These are phyloP conservation scores for Heliothis peltigera DNA, from an alignment of 2,888 invertebrate genomes.

Conservation along the genomic window DNA sequence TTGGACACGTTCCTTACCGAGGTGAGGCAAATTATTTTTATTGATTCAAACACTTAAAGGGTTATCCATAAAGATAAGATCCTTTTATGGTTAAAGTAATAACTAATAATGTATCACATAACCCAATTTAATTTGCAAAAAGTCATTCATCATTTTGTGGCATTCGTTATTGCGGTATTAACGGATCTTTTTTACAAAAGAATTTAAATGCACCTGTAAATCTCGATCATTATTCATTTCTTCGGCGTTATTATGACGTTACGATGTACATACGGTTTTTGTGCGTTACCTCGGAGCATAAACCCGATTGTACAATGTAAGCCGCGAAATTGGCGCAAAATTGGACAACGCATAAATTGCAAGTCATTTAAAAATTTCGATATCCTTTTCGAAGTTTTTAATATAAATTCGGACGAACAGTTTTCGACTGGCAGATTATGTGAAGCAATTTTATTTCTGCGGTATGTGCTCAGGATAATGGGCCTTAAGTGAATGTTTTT, in stretches of 20 bases:
- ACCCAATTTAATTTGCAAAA: slow-evolving; percentile 66
- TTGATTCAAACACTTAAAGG: slow-evolving; percentile 33
- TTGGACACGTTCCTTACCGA: slow-evolving; percentile 94
- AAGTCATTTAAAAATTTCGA: slow-evolving; percentile 73
- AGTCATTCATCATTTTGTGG: slow-evolving; percentile 72
- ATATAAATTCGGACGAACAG: slow-evolving; percentile 37
- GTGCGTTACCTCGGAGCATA: slow-evolving; percentile 67
- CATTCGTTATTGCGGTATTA: slow-evolving; percentile 67
- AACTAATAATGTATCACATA: slow-evolving; percentile 41
- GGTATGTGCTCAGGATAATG: slow-evolving; percentile 53
- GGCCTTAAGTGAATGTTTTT: slow-evolving; percentile 59
- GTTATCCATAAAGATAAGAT: slow-evolving; percentile 17
- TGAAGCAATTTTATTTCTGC: slow-evolving; percentile 53
- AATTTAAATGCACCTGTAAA: slow-evolving; percentile 76
- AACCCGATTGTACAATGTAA: slow-evolving; percentile 66
- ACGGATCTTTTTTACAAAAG: slow-evolving; percentile 68
- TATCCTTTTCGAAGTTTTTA: slow-evolving; percentile 52
- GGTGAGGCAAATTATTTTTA: slow-evolving; percentile 81
- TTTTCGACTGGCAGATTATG: slow-evolving; percentile 48
- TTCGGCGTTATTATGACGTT: slow-evolving; percentile 75
- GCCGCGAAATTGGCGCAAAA: slow-evolving; percentile 85
- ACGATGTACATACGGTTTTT: slow-evolving; percentile 70
- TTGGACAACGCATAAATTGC: slow-evolving; percentile 81
- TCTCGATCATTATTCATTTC: slow-evolving; percentile 75
- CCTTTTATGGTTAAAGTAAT: slow-evolving; percentile 38